Evolutionary conservation across 2,797 vertebrate species (phyloP).

Genomic region (Crossoptilon crossoptilon): DNA sequence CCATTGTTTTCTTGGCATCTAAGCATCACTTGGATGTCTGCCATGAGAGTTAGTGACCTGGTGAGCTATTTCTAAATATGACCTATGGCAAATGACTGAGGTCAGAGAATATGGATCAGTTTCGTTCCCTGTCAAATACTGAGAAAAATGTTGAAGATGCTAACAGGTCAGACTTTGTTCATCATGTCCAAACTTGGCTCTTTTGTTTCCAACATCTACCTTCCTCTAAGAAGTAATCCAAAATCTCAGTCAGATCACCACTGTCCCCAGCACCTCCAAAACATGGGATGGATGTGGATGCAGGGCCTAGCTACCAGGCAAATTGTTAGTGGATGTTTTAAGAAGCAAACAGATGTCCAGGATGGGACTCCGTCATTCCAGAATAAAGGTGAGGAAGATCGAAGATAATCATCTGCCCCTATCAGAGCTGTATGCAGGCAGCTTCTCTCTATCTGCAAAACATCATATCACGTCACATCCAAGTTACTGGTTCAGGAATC

Average conservation of each 20-base stretch:
- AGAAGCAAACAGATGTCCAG: background rate
- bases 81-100: background rate
- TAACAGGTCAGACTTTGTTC: background rate
- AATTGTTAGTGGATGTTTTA: background rate
- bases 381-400: background rate
- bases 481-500: background rate
- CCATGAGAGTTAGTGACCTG: background rate
- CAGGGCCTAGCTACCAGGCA: background rate
- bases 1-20: conserved; percentile 23
- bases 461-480: fast-evolving
- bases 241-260: background rate
- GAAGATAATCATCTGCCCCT: background rate
- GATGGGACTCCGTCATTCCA: background rate
- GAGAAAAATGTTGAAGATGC: background rate
- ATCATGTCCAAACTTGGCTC: background rate
- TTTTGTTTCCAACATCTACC: background rate
- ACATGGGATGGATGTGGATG: background rate
- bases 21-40: conserved; percentile 7
- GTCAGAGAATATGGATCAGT: background rate
- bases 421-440: background rate
- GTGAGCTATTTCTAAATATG: background rate
- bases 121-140: background rate
- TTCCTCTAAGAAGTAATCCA: background rate
- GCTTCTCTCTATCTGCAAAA: background rate
- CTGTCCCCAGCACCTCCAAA: background rate